Conservation (phyloP, 2,113 vertebrate genomes). For the Rhynchopsitta pachyrhyncha region DNA sequence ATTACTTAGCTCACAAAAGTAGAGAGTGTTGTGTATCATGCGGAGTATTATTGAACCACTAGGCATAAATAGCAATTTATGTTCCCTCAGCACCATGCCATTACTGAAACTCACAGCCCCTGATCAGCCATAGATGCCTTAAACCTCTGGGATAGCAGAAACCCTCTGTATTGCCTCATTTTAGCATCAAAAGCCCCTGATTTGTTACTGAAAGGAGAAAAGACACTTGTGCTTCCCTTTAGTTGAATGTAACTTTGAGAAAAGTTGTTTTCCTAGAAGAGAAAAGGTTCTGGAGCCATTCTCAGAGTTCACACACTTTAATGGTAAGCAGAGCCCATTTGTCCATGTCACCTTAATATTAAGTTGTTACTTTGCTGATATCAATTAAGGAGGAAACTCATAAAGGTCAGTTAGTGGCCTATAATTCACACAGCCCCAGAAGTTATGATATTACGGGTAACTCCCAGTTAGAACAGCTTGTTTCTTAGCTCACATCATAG, state of each 20-base stretch:
- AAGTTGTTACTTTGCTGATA: not conserved
- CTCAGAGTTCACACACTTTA: not conserved
- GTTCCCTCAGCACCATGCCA: not conserved
- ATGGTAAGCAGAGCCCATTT: not conserved
- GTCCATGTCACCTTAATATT: not conserved
- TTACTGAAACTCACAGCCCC: not conserved
- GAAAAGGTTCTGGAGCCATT: not conserved
- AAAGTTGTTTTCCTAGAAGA: not conserved
- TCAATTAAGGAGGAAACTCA: not conserved
- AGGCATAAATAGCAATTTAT: slow-evolving; percentile 29
- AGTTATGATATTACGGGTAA: not conserved
- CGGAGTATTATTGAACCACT: slow-evolving; percentile 36
- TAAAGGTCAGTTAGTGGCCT: not conserved
- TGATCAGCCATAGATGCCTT: slow-evolving; percentile 16
- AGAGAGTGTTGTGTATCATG: not conserved
- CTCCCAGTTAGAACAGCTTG: not conserved
- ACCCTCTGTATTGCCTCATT: not conserved
- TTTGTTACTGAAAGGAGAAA: not conserved
- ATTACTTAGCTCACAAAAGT: not conserved
- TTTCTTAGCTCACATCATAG: not conserved
- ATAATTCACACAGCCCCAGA: not conserved
- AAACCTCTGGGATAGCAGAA: not conserved
- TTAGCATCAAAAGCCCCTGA: not conserved
- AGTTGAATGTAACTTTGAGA: not conserved
- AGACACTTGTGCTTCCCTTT: not conserved